Conservation (phyloP, 30 jellyfish, hydroid and myxozoan genomes). For the Pelagia noctiluca region DNA sequence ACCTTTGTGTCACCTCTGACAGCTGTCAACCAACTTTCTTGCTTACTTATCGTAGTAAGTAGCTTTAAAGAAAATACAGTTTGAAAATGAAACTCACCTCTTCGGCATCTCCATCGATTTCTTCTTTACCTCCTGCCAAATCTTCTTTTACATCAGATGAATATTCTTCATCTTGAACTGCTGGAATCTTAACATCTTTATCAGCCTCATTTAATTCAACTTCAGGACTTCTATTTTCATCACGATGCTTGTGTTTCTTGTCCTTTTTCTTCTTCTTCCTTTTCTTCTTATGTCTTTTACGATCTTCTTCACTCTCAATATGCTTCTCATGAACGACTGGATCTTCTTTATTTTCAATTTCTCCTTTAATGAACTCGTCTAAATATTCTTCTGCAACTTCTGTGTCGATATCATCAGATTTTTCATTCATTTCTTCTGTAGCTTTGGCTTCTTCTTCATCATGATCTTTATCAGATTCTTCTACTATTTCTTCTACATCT, state of each 20-base stretch:
- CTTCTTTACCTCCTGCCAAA: no score
- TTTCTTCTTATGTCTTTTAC: not conserved
- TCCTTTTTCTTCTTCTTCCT: not conserved
- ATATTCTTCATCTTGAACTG: no score
- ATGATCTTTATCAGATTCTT: not conserved
- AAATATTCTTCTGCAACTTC: not conserved
- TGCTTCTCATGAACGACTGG: not conserved
- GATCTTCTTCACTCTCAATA: slow-evolving; percentile 10
- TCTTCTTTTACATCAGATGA: no score
- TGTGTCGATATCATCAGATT: not conserved
- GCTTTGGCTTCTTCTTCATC: slow-evolving; percentile 2
- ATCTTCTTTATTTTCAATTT: slow-evolving; percentile 25
- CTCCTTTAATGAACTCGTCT: not conserved
- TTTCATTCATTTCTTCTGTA: not conserved
- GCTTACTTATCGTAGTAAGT: no score
- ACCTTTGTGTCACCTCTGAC: no score
- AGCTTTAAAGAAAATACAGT: no score
- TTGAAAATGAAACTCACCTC: no score
- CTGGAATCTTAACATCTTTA: no score
- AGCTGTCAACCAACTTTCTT: no score
- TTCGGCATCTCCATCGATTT: no score
- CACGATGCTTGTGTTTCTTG: not conserved
- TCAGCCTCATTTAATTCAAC: not conserved
- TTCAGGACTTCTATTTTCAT: not conserved
- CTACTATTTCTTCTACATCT: not conserved